phyloP scores from a whole-genome alignment of 2,113 vertebrate species.

The Psephotus haematonotus region DNA sequence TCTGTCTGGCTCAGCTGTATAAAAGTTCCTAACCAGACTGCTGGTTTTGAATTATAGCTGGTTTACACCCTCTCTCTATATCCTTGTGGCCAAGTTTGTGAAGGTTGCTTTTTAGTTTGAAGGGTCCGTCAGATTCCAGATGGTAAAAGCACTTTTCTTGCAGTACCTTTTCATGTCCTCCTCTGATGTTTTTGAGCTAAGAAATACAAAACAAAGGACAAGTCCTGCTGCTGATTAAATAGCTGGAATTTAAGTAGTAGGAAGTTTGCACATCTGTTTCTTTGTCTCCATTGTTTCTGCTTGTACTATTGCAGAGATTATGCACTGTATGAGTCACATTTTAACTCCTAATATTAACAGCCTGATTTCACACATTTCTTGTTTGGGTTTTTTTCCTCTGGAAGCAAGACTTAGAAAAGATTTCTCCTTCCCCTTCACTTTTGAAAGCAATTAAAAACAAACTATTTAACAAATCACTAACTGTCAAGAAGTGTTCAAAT shows the following conservation, averaged over 20 bases:
- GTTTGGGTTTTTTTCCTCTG: background rate
- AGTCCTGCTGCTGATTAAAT: slow-evolving; percentile 26
- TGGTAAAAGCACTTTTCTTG: background rate
- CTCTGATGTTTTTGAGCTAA: background rate
- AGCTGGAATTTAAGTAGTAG: slow-evolving; percentile 21
- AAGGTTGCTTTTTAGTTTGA: background rate
- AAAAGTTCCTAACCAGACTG: background rate
- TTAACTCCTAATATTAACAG: slow-evolving; percentile 51
- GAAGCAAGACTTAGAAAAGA: slow-evolving; percentile 20
- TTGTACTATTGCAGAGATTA: background rate
- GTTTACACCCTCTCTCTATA: background rate
- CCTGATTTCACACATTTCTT: slow-evolving; percentile 2
- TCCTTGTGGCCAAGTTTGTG: background rate
- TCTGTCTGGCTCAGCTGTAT: background rate
- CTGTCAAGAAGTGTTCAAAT: slow-evolving; percentile 26
- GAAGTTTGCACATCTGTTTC: slow-evolving; percentile 61
- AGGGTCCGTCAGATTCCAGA: background rate
- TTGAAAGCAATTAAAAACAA: slow-evolving; percentile 28
- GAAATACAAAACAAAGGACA: background rate
- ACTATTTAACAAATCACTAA: slow-evolving; percentile 26
- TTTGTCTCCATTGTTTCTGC: slow-evolving; percentile 17
- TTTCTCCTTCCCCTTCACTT: slow-evolving; percentile 12
- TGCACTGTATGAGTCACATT: slow-evolving; percentile 8
- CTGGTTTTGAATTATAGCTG: background rate
- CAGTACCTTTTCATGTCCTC: background rate